Conservation (phyloP, 2,888 invertebrate species). For the Pecten maximus region DNA sequence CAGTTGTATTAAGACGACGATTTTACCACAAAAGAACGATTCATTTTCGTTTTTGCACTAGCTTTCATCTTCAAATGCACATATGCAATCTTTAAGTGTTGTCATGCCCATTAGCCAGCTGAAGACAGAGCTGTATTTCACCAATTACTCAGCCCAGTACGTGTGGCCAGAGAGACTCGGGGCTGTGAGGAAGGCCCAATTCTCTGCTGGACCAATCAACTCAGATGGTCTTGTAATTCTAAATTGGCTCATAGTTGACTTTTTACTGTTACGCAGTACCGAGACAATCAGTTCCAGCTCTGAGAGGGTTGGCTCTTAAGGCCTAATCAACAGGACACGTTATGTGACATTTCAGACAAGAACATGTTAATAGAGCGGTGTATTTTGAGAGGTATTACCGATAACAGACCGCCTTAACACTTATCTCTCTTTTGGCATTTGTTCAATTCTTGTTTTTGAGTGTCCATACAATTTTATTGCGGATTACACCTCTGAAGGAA, state of each 20-base stretch:
- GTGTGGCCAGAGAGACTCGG: not conserved
- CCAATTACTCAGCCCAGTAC: not conserved
- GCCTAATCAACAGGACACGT: slow-evolving; percentile 15
- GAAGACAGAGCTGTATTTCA: not conserved
- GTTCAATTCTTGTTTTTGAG: slow-evolving; percentile 23
- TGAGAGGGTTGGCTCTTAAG: slow-evolving; percentile 18
- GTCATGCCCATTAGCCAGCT: not conserved
- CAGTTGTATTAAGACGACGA: not conserved
- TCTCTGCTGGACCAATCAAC: not conserved
- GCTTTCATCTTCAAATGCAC: slow-evolving; percentile 23
- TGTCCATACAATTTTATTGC: slow-evolving; percentile 35
- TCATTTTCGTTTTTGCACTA: slow-evolving; percentile 31
- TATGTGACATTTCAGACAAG: slow-evolving; percentile 1
- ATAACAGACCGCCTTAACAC: not conserved
- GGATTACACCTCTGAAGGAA: slow-evolving; percentile 22
- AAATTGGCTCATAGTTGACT: slow-evolving; percentile 32
- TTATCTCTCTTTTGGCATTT: slow-evolving; percentile 7
- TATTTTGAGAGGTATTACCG: not conserved
- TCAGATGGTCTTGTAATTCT: slow-evolving; percentile 17
- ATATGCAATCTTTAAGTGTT: not conserved
- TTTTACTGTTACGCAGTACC: not conserved
- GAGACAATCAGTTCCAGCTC: not conserved
- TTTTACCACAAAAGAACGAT: slow-evolving; percentile 18
- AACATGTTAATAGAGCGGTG: slow-evolving; percentile 13
- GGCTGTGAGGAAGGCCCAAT: not conserved